Conservation (phyloP, 2,797 vertebrate species). For the Lithobates sylvaticus region DNA sequence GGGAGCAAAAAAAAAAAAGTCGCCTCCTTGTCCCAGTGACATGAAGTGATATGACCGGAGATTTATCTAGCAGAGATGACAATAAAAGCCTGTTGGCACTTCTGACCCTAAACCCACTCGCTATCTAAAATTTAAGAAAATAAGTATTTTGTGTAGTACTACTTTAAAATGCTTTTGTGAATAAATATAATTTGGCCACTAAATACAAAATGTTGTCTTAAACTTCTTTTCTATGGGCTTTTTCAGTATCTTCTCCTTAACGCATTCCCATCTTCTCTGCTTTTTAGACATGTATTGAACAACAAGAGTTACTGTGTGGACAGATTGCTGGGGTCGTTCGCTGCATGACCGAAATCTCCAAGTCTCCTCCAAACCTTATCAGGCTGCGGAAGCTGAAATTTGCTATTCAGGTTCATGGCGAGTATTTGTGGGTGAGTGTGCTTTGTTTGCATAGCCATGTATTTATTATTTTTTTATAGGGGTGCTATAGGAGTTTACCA, state of each 20-base stretch:
- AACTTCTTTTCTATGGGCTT: neutral
- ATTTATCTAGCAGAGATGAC: no score
- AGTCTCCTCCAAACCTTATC: slow-evolving; percentile 79
- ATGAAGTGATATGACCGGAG: no score
- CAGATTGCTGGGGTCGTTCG: slow-evolving; percentile 90
- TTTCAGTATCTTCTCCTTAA: neutral
- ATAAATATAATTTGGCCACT: neutral
- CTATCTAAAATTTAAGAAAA: no score
- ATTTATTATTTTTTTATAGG: no score
- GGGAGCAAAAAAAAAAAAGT: no score
- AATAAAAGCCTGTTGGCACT: no score
- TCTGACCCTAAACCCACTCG: no score
- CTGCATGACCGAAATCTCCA: slow-evolving; percentile 87
- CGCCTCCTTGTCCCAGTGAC: no score
- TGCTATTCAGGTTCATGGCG: slow-evolving; percentile 81
- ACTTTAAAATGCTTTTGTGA: neutral
- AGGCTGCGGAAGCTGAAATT: slow-evolving; percentile 88
- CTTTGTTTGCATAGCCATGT: no score
- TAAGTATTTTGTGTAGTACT: no score
- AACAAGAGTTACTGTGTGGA: slow-evolving; percentile 92
- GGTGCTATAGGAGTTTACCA: no score
- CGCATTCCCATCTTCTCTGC: neutral
- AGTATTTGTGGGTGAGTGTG: slow-evolving; percentile 91
- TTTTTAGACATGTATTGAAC: slow-evolving; percentile 83
- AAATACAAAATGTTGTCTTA: neutral